Evolutionary conservation across 1,140 invertebrate genomes (phyloP).

Genomic region (Drosophila willistoni): DNA sequence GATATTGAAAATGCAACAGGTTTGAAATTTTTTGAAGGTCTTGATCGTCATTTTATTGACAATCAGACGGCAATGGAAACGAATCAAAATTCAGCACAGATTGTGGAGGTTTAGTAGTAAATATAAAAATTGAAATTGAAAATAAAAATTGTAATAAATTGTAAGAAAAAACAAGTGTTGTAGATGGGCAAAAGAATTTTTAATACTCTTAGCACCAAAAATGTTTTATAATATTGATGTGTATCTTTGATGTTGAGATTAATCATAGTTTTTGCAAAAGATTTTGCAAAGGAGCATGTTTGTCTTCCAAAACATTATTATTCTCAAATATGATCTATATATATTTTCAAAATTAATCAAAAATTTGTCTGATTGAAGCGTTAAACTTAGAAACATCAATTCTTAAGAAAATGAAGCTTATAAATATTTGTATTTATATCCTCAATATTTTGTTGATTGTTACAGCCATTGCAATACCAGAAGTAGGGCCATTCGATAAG

Average conservation of each 20-base stretch:
- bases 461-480: background rate
- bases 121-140: background rate
- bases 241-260: too few species aligned
- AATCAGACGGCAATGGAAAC: conserved; percentile 28
- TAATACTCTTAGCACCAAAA: too few species aligned
- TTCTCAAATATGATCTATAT: background rate
- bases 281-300: too few species aligned
- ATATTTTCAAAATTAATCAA: background rate
- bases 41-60: conserved; percentile 62
- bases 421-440: background rate
- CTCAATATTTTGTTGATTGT: background rate
- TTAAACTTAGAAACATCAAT: background rate
- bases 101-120: background rate
- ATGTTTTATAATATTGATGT: too few species aligned
- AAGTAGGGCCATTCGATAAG: background rate
- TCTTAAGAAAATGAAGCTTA: background rate
- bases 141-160: background rate
- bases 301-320: too few species aligned
- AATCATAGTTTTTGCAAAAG: too few species aligned
- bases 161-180: too few species aligned
- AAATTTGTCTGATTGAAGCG: background rate
- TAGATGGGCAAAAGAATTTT: too few species aligned
- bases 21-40: conserved; percentile 93
- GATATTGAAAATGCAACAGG: conserved; percentile 95
- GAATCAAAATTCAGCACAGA: background rate